A percentile compares a stretch with the other conserved stretches of the same genome.
Evolutionary conservation across 2,888 invertebrate genomes (phyloP).

Genomic region (Troilus luridus): DNA sequence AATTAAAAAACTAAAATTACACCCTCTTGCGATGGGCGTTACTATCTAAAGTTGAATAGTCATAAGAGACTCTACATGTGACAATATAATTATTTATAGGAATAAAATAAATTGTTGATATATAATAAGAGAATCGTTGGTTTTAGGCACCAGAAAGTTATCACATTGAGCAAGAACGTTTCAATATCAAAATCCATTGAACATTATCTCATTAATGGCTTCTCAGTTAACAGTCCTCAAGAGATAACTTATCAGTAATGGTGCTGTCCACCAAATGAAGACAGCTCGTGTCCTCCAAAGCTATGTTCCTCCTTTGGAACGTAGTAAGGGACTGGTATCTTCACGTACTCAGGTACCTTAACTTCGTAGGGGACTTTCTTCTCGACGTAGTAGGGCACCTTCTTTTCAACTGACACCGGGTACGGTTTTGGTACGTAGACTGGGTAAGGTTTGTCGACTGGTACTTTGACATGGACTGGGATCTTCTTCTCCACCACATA

Average conservation of each 20-base stretch:
- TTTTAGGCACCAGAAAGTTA: no score
- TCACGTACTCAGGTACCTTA: constrained; percentile 47
- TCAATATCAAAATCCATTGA: no score
- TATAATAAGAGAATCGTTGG: no score
- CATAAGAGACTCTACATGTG: no score
- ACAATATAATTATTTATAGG: no score
- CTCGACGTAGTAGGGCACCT: constrained; percentile 61
- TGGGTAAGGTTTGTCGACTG: constrained; percentile 62
- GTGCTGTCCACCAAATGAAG: neutral
- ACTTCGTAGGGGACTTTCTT: constrained; percentile 58
- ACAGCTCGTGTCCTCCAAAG: neutral
- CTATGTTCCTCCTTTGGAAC: constrained; percentile 35
- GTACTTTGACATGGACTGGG: constrained; percentile 48
- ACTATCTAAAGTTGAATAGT: no score
- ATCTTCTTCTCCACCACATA: constrained; percentile 55
- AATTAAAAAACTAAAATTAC: neutral
- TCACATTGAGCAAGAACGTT: no score
- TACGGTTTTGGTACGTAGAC: constrained; percentile 73
- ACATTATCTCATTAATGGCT: no score
- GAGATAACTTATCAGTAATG: neutral
- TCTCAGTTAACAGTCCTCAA: no score
- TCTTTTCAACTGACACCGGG: constrained; percentile 70
- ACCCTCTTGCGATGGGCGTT: neutral
- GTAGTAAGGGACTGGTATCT: constrained; percentile 43
- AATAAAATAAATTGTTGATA: no score